Base-by-base conservation (phyloP, 2,113 vertebrate genomes). In the Marmota monax region DNA sequence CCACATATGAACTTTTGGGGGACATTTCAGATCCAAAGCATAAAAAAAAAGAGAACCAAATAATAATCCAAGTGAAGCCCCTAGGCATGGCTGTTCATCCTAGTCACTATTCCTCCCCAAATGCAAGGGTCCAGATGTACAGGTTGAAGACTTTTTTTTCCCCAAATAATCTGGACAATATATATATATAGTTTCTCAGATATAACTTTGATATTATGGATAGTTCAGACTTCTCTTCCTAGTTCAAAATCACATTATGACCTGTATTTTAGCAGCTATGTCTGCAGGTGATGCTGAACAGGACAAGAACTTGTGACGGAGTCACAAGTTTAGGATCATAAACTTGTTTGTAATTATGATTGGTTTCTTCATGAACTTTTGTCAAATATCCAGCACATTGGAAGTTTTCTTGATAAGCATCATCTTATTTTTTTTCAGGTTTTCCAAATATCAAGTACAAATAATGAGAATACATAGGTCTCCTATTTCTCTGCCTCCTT, bases 401-500 rank as follows among this genome's bases (percentile, higher is more conserved):
- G n/a, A 32, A 45, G 11, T 56, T 80, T 65, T 70, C 37, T 77
- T 82, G 34, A 61, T 53, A 67, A 89, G 77, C 42, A 29, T 53
- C 58, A 82, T 27, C 17, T 51, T 69, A 53, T 25, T 39, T 76
- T n/a, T n/a, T 92, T 92, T 76, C 25, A 70, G 34, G 7, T 42
- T 93, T 70, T 74, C 56, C 1, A 94, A 84, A 87, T 27, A 73
- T 34, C 23, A 69, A 53, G 53, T 23, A 65, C 25, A 84, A 76
- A 53, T 17, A 78, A 73, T 18, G 17, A 77, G 51, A 74, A 10
- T 51, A 34, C 16, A 34, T 11, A 56, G 45, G 51, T 34, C 84
- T 94, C 5, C n/a, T 32, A 37, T 90, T 93, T 80, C 84, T 53
- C 10, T 39, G 69, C 25, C 70, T 51, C 58, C 27, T 93, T 96